A percentile compares a stretch with the other conserved stretches of the same genome.
Conservation (phyloP, 35 echinoderm and acorn worm genomes). For the Apostichopus parvimensis region DNA sequence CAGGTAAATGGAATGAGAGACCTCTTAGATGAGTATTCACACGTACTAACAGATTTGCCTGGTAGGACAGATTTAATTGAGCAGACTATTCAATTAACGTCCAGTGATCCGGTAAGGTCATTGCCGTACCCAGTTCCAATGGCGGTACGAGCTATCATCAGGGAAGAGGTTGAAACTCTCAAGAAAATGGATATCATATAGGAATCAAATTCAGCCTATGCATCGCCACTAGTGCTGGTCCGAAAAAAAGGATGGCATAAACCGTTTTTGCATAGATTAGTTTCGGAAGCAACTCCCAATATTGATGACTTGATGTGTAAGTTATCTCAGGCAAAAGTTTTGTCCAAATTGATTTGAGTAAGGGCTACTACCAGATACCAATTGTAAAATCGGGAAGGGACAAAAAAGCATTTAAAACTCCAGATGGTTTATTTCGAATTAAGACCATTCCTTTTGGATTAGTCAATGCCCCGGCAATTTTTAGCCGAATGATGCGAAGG, state of each 20-base stretch:
- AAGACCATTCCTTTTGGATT: not conserved
- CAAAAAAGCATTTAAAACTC: too few relatives aligned
- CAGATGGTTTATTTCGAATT: not conserved
- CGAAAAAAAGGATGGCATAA: constrained; percentile 32
- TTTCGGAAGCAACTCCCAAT: not conserved
- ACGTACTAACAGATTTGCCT: constrained; percentile 63
- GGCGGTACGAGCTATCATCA: not conserved
- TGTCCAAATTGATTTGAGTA: not conserved
- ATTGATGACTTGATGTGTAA: not conserved
- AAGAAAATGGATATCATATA: constrained; percentile 36
- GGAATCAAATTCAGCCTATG: constrained; percentile 40
- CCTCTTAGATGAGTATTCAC: constrained; percentile 3
- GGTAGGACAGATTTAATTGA: constrained; percentile 44
- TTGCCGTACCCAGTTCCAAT: constrained; percentile 61
- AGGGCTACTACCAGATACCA: constrained; percentile 44
- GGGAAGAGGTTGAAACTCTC: constrained; percentile 34
- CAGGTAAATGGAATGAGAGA: not conserved
- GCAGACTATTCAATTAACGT: constrained; percentile 38
- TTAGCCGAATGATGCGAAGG: not conserved
- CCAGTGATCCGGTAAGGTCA: constrained; percentile 51
- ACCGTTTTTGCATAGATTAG: constrained; percentile 27
- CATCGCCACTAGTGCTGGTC: constrained; percentile 56
- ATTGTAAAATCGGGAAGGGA: not conserved
- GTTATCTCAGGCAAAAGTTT: too few relatives aligned
- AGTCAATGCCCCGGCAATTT: constrained; percentile 13